Conservation (phyloP, 2,797 vertebrate species). For the Gastrophryne carolinensis region DNA sequence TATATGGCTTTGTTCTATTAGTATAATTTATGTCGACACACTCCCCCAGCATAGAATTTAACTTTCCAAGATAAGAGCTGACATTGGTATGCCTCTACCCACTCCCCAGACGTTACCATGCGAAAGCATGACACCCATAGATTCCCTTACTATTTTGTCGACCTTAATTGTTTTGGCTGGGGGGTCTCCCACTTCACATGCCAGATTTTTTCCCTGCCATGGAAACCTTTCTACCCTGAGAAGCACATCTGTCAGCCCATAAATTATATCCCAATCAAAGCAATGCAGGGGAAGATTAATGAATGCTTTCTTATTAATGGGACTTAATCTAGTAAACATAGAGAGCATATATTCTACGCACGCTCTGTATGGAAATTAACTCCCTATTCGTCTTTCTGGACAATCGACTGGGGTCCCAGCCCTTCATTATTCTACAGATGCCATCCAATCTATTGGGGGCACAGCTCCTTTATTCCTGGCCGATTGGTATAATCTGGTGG, state of each 20-base stretch:
- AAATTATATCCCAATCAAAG: conserved; percentile 44
- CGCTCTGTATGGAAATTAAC: conserved; percentile 43
- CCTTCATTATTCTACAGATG: conserved; percentile 31
- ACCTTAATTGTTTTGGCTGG: conserved; percentile 15
- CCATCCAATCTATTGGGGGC: conserved; percentile 31
- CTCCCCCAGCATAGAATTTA: not conserved
- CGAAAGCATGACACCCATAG: not conserved
- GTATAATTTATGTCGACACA: not conserved
- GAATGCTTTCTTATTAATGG: conserved; percentile 35
- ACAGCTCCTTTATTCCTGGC: conserved; percentile 3
- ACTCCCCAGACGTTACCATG: not conserved
- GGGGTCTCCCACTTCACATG: conserved; percentile 30
- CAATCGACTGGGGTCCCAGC: conserved; percentile 39
- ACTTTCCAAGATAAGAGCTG: not conserved
- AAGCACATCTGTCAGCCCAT: conserved; percentile 48
- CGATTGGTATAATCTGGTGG: conserved; percentile 43
- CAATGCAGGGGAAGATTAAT: conserved; percentile 24
- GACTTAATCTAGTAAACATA: conserved; percentile 49
- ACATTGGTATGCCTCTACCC: not conserved
- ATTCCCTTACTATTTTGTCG: not conserved
- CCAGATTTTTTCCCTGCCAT: conserved; percentile 30
- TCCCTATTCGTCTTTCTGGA: conserved; percentile 17
- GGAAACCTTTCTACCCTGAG: conserved; percentile 12
- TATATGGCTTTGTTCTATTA: not conserved
- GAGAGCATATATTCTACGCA: conserved; percentile 25